Evolutionary conservation across 2,888 invertebrate species (phyloP).

Genomic region (Cosmopolites sordidus): DNA sequence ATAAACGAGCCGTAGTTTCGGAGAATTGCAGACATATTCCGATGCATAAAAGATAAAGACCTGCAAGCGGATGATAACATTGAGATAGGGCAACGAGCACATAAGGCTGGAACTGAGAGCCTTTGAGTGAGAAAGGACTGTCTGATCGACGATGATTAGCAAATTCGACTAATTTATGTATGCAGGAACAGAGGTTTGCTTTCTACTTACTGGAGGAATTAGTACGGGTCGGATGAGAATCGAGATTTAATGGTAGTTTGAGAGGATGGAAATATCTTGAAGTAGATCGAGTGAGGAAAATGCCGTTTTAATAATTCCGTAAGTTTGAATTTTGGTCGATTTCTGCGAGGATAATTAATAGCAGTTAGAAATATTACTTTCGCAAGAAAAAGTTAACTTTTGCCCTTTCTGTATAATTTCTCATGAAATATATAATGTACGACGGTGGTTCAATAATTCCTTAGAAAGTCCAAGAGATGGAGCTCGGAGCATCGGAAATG

Average conservation of each 20-base stretch:
- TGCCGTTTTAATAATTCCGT: too few relatives aligned
- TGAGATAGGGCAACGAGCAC: slow-evolving; percentile 3
- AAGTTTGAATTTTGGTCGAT: too few relatives aligned
- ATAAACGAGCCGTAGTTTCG: slow-evolving; percentile 5
- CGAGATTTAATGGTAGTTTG: not conserved
- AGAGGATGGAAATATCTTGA: not conserved
- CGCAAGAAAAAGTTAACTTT: too few relatives aligned
- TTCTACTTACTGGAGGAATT: slow-evolving; percentile 4
- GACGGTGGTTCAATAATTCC: too few relatives aligned
- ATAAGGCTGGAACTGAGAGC: slow-evolving; percentile 2
- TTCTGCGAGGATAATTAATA: too few relatives aligned
- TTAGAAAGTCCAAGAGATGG: too few relatives aligned
- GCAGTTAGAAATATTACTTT: too few relatives aligned
- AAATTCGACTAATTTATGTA: slow-evolving; percentile 15
- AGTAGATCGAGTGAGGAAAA: too few relatives aligned
- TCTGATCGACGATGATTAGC: slow-evolving; percentile 5
- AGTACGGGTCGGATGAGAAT: not conserved
- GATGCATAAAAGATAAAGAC: slow-evolving; percentile 11
- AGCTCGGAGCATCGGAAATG: too few relatives aligned
- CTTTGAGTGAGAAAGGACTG: slow-evolving; percentile 3
- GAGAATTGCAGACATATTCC: slow-evolving; percentile 6
- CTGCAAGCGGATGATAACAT: slow-evolving; percentile 10
- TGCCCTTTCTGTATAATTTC: too few relatives aligned
- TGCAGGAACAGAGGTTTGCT: slow-evolving; percentile 13
- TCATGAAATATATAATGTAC: too few relatives aligned